These are phyloP conservation scores for Bradypodion ventrale DNA, from an alignment of 2,797 vertebrate genomes.

Conservation along the genomic window DNA sequence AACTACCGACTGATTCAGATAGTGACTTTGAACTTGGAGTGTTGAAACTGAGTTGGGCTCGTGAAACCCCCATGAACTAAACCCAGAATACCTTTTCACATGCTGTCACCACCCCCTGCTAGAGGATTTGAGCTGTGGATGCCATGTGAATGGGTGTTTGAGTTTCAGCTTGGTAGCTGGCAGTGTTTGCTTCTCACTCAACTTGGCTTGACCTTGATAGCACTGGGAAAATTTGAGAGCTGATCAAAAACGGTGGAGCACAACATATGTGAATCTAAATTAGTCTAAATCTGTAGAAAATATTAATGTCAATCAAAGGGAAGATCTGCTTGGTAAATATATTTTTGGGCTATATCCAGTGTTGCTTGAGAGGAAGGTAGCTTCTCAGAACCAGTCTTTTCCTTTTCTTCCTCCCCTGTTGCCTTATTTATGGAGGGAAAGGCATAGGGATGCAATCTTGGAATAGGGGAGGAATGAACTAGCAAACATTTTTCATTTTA, in stretches of 20 bases:
- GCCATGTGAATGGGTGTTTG: background rate
- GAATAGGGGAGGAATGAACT: background rate
- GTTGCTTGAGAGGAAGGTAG: background rate
- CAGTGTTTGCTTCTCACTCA: no score
- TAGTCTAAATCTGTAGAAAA: slow-evolving; percentile 4
- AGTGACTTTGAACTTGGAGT: background rate
- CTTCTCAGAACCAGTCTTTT: background rate
- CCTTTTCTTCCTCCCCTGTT: background rate
- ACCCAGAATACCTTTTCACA: background rate
- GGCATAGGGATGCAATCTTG: background rate
- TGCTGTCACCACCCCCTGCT: background rate
- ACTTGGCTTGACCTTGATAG: no score
- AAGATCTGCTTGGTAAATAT: slow-evolving; percentile 18
- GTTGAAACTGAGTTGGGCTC: background rate
- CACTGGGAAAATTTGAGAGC: background rate
- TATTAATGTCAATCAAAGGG: background rate
- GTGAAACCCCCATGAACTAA: background rate
- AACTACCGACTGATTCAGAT: background rate
- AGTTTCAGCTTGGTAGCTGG: background rate
- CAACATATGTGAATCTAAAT: slow-evolving; percentile 1
- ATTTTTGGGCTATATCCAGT: background rate
- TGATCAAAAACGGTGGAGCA: background rate
- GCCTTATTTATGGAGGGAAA: no score
- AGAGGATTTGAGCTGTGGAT: background rate
- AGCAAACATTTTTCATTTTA: no score